Evolutionary conservation across 2,888 invertebrate species (phyloP), one percentile per base, ranked within the genome.

Genomic region (Stenolophus ochropezus): DNA sequence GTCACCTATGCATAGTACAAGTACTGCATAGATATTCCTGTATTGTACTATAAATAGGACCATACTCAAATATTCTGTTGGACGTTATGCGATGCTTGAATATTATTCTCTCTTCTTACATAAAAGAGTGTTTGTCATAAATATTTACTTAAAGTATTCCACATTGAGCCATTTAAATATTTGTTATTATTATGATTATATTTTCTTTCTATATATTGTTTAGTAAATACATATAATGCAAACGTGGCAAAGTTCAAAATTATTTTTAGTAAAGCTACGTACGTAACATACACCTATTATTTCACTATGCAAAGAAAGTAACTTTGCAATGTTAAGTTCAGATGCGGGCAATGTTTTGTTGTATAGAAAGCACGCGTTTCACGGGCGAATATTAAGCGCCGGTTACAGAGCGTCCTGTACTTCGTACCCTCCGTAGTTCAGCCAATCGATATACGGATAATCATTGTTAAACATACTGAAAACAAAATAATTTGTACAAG

Each of bases 351-450:
- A 53, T 51, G 21, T 75, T 53, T 27, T 75, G 27, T 53, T 75
- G 27, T 49, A 53, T 73, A 73, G 73, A 5, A 8, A 42, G 27
- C 74, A 74, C 74, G 51, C 74, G 51, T 23, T 6, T 27, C 56
- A 27, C 27, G 4, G 56, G 47, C 4, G 73, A 20, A 20, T 20
- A 56, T 20, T 18, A 20, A 20, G 20, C 76, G 56, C 76, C 76
- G 56, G 27, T 16, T 11, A 18, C 33, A 20, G 49, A 16, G 42
- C 18, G 23, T 42, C 56, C 14, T 76, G 14, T 77, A 61, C 61
- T 77, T 56, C 58, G 42, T 77, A 77, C 47, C 49, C 73, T 73
- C n/a, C n/a, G n/a, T n/a, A n/a, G n/a, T n/a, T n/a, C n/a, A n/a
- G n/a, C n/a, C n/a, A n/a, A n/a, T n/a, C n/a, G n/a, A n/a, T n/a